These are phyloP conservation scores for Armadillidium nasatum DNA, from an alignment of 1,140 invertebrate genomes.

Conservation along the genomic window DNA sequence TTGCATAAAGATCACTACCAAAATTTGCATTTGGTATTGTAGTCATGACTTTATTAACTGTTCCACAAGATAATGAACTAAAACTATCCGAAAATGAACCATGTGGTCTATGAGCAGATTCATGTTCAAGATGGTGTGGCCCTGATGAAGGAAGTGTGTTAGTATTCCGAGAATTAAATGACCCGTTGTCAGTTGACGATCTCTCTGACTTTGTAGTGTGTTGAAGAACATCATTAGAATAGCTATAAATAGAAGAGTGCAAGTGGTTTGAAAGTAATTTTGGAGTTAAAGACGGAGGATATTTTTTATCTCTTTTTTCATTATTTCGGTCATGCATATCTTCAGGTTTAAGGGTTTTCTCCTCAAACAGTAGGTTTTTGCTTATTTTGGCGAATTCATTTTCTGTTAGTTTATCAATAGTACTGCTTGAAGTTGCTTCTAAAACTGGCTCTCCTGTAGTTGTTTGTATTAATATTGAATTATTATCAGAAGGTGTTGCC, in stretches of 20 bases:
- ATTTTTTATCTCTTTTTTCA: constrained; percentile 1
- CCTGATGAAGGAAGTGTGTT: constrained; percentile 33
- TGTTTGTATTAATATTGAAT: constrained; percentile 11
- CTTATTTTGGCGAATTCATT: too few relatives aligned
- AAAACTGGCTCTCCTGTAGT: constrained; percentile 27
- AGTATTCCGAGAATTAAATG: constrained; percentile 39
- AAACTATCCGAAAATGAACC: constrained; percentile 39
- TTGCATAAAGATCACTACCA: neutral
- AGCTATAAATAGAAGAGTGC: constrained; percentile 35
- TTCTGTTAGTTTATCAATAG: too few relatives aligned
- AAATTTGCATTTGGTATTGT: neutral
- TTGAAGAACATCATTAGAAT: constrained; percentile 33
- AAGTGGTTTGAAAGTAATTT: constrained; percentile 31
- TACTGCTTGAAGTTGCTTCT: constrained; percentile 24
- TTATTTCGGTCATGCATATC: constrained; percentile 24
- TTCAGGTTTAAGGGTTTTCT: constrained; percentile 23
- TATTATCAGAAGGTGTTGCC: constrained; percentile 18
- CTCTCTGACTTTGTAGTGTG: constrained; percentile 31
- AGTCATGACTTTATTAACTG: constrained; percentile 23
- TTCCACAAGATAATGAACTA: constrained; percentile 37
- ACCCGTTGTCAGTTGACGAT: constrained; percentile 38
- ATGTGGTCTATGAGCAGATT: constrained; percentile 30
- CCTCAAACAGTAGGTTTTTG: neutral
- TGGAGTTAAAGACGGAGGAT: constrained; percentile 27
- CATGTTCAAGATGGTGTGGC: constrained; percentile 29